Base-by-base conservation (phyloP, 2,113 vertebrate species). In the Anseranas semipalmata region DNA sequence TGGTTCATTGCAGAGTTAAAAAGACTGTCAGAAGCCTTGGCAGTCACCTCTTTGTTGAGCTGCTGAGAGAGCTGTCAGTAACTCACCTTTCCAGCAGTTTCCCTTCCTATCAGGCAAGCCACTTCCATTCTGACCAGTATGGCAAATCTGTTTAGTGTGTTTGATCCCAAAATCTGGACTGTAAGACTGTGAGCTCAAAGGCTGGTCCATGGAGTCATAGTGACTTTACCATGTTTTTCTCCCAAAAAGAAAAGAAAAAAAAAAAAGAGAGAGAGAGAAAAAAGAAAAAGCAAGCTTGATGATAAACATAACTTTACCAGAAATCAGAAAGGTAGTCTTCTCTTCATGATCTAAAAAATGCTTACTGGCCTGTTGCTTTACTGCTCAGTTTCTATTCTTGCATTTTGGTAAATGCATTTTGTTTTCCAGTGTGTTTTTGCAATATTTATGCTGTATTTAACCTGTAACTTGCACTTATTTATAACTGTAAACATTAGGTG, bases 251-350 rank as follows among this genome's bases (percentile, higher is more conserved):
- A 3, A 20, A n/a, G n/a, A n/a, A n/a, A n/a, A n/a, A n/a, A n/a
- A n/a, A n/a, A n/a, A n/a, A n/a, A n/a, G n/a, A n/a, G n/a, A n/a
- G n/a, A n/a, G n/a, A n/a, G n/a, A n/a, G n/a, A n/a, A 12, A 24
- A 41, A 28, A 9, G 5, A 5, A 53, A 72, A 33, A 18, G 2
- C 9, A 33, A 0, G 1, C 32, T 43, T 4, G 1, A 37, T 83
- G 33, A 67, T 32, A 80, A 77, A 65, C 15, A 63, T 9, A 88
- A 25, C 5, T 41, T 82, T 46, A 15, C 27, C 66, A 71, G 16
- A 58, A n/a, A 53, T 37, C 3, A 66, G 10, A 33, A 71, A 63
- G 2, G 8, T 43, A 20, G 22, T 43, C 8, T 0, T 3, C 8
- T 58, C 17, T 87, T 78, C 5, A 15, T 46, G 32, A 48, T 62